Percentiles rank a stretch among this genome's conserved stretches.
phyloP scores from a whole-genome alignment of 2,888 invertebrate species.

The Chironomus tentans region DNA sequence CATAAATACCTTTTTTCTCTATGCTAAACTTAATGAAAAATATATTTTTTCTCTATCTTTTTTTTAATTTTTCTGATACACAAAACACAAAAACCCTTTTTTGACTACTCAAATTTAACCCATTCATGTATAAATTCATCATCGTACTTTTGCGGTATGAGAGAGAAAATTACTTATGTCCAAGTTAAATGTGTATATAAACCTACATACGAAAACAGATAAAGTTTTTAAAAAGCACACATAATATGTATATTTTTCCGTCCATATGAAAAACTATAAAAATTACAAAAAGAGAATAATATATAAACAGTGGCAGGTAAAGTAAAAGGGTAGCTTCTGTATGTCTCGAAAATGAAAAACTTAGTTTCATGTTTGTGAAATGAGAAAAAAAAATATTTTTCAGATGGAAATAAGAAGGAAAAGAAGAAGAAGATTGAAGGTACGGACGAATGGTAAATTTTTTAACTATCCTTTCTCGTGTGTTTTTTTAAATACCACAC shows the following conservation, averaged over 20 bases:
- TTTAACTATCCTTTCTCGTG: background rate
- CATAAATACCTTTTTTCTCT: no score
- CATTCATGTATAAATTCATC: background rate
- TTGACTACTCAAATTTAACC: background rate
- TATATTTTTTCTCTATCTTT: background rate
- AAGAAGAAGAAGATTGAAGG: background rate
- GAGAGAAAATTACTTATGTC: background rate
- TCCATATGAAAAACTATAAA: no score
- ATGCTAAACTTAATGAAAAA: background rate
- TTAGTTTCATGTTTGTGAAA: no score
- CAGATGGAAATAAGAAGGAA: background rate
- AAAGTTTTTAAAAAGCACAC: background rate
- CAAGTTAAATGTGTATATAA: background rate
- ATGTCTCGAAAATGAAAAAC: no score
- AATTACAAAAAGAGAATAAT: no score
- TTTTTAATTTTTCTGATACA: background rate
- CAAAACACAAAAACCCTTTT: background rate
- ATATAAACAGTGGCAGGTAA: no score
- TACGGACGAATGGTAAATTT: background rate
- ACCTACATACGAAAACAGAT: background rate
- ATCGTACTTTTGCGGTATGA: background rate
- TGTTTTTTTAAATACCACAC: constrained; percentile 4
- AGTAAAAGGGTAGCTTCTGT: no score
- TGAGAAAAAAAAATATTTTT: no score
- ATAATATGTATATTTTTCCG: no score